These are phyloP conservation scores for Zygogramma bicolorata DNA, from an alignment of 2,888 invertebrate species.

Conservation along the genomic window DNA sequence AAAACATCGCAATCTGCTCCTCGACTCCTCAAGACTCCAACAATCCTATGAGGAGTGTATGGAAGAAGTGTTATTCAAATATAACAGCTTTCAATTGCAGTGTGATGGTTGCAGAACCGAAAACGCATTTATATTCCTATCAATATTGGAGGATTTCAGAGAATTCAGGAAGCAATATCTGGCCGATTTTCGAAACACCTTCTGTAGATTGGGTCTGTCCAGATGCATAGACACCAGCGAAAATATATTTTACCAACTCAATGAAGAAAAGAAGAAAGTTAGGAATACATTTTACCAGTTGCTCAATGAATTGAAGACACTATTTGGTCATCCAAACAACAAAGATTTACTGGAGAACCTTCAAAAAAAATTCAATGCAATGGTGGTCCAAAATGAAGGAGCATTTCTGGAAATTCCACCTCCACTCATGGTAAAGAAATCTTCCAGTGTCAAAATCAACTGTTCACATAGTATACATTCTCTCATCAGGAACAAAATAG, in stretches of 20 bases:
- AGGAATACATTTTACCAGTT: conserved; percentile 39
- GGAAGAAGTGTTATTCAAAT: conserved; percentile 53
- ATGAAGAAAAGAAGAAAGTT: conserved; percentile 28
- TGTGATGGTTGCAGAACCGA: conserved; percentile 57
- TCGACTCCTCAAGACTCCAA: conserved; percentile 48
- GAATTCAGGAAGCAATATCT: conserved; percentile 32
- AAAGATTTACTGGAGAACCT: conserved; percentile 51
- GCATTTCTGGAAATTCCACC: conserved; percentile 18
- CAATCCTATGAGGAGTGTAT: conserved; percentile 52
- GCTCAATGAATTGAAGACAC: conserved; percentile 55
- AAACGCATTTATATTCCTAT: conserved; percentile 39
- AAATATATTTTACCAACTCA: conserved; percentile 22
- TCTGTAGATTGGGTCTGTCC: conserved; percentile 19
- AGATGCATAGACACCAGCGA: conserved; percentile 15
- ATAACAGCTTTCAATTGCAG: conserved; percentile 54
- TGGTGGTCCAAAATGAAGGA: conserved; percentile 35
- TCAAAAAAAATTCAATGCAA: conserved; percentile 45
- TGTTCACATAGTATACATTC: too few species aligned
- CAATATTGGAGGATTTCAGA: conserved; percentile 32
- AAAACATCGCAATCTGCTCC: conserved; percentile 44
- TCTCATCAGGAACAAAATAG: too few species aligned
- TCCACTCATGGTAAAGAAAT: conserved; percentile 26
- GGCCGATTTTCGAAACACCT: conserved; percentile 18
- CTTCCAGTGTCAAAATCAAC: too few species aligned
- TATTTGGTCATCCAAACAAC: conserved; percentile 59